Conservation (phyloP, 2,797 vertebrate species). For the Enteromius unitaeniatus region DNA sequence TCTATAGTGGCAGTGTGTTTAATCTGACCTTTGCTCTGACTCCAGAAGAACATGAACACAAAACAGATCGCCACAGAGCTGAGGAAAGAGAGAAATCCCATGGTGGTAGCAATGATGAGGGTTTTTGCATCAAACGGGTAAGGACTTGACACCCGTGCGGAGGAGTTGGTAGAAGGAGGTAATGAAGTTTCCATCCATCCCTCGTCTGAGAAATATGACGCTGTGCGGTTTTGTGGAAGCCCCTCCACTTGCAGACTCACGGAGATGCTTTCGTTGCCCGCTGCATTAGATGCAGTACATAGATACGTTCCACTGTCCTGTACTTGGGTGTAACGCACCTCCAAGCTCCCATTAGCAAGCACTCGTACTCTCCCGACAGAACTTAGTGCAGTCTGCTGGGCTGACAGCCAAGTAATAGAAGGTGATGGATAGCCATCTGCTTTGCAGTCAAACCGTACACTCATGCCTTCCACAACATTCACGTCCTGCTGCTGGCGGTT, state of each 20-base stretch:
- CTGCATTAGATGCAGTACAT: slow-evolving; percentile 85
- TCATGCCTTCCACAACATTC: slow-evolving; percentile 82
- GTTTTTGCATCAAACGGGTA: slow-evolving; percentile 85
- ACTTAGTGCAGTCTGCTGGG: slow-evolving; percentile 74
- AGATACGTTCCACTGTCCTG: slow-evolving; percentile 84
- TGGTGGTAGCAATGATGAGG: slow-evolving; percentile 85
- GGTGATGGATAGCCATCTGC: slow-evolving; percentile 87
- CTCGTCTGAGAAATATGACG: slow-evolving; percentile 71
- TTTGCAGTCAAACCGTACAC: slow-evolving; percentile 81
- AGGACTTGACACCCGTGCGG: slow-evolving; percentile 71
- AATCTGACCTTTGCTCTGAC: slow-evolving; percentile 87
- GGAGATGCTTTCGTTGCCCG: slow-evolving; percentile 85
- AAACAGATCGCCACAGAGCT: slow-evolving; percentile 90
- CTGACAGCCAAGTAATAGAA: slow-evolving; percentile 82
- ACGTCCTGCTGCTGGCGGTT: slow-evolving; percentile 78
- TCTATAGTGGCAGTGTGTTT: slow-evolving; percentile 87
- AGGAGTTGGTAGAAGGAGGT: slow-evolving; percentile 74
- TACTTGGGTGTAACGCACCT: slow-evolving; percentile 84
- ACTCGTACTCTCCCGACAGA: slow-evolving; percentile 79
- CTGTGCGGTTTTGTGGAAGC: slow-evolving; percentile 74
- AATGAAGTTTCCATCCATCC: slow-evolving; percentile 73
- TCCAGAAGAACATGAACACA: slow-evolving; percentile 92
- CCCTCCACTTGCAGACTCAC: slow-evolving; percentile 82
- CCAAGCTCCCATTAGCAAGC: slow-evolving; percentile 83
- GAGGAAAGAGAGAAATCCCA: slow-evolving; percentile 90